phyloP scores from a whole-genome alignment of 2,888 invertebrate genomes.

The Diaphora mendica region DNA sequence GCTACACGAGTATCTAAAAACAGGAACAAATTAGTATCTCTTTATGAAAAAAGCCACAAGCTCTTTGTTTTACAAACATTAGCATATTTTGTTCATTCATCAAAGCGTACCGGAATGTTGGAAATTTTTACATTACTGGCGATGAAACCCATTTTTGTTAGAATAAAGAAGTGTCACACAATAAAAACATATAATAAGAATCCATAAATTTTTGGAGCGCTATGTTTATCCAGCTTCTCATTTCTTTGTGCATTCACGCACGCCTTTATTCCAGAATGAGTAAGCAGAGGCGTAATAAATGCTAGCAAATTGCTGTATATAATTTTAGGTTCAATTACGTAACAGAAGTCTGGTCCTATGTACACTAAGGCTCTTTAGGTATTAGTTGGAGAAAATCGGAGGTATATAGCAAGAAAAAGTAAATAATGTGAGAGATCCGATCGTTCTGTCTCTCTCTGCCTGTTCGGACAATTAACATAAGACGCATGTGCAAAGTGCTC shows the following conservation, averaged over 20 bases:
- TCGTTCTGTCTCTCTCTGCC: too few species aligned
- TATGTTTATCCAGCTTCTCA: not conserved
- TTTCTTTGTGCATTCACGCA: not conserved
- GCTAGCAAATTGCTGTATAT: too few species aligned
- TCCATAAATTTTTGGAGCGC: not conserved
- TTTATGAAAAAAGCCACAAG: conserved; percentile 31
- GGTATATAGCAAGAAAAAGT: too few species aligned
- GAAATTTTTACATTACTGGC: conserved; percentile 6
- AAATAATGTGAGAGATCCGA: too few species aligned
- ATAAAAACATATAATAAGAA: not conserved
- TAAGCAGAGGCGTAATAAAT: not conserved
- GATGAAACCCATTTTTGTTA: not conserved
- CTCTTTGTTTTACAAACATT: conserved; percentile 36
- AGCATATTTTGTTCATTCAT: conserved; percentile 45
- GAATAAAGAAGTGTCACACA: not conserved
- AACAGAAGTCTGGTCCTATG: too few species aligned
- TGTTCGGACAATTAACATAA: too few species aligned
- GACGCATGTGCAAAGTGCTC: too few species aligned
- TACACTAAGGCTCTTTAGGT: too few species aligned
- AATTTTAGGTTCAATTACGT: too few species aligned
- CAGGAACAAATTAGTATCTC: conserved; percentile 16
- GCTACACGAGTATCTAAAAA: conserved; percentile 2
- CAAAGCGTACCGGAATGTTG: conserved; percentile 26
- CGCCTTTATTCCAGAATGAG: not conserved
- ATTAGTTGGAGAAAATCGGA: too few species aligned